Percentiles rank a stretch among this genome's conserved stretches.
These are phyloP conservation scores for Ophion obscuratus DNA, from an alignment of 2,888 invertebrate species.

Conservation along the genomic window DNA sequence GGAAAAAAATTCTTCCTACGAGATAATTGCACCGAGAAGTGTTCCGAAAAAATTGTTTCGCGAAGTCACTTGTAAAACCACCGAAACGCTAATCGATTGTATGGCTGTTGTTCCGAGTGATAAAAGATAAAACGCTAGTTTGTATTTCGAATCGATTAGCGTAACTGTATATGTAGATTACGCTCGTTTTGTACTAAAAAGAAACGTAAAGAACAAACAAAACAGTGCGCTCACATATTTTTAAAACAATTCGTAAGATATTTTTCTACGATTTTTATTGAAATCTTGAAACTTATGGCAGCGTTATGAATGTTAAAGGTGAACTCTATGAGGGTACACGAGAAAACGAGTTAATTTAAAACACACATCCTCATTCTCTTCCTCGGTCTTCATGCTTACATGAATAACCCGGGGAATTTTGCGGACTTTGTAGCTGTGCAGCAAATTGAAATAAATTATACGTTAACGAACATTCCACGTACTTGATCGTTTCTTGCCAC, in stretches of 20 bases:
- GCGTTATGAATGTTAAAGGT: conserved; percentile 1
- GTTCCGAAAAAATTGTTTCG: conserved; percentile 36
- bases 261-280: conserved; percentile 59
- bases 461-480: conserved; percentile 55
- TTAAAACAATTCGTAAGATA: conserved; percentile 45
- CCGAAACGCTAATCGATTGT: conserved; percentile 32
- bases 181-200: neutral
- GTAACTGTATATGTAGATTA: neutral
- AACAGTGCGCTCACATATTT: conserved; percentile 30
- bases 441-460: conserved; percentile 34
- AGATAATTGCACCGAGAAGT: conserved; percentile 50
- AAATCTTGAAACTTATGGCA: conserved; percentile 19
- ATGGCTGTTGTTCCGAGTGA: conserved; percentile 20
- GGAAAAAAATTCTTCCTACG: conserved; percentile 6
- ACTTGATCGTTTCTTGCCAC: conserved; percentile 22
- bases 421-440: conserved; percentile 12
- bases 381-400: neutral
- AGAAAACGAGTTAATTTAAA: neutral
- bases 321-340: neutral
- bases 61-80: conserved; percentile 38
- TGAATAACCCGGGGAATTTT: neutral
- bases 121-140: neutral
- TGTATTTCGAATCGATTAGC: conserved; percentile 8
- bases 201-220: neutral
- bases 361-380: neutral